phyloP scores from a whole-genome alignment of 2,888 invertebrate species.

The Eupsilia transversa region DNA sequence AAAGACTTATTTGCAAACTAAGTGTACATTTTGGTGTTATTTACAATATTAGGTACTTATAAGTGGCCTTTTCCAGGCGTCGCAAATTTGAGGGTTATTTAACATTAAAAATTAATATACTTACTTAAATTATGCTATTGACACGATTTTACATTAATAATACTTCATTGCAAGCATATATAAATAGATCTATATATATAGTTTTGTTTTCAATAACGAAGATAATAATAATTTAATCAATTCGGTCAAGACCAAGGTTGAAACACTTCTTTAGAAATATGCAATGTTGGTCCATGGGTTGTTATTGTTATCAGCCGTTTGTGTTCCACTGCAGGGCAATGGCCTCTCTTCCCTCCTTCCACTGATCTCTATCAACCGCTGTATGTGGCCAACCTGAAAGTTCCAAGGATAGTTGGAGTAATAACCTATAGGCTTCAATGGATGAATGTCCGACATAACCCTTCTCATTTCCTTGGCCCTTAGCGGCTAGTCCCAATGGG shows the following conservation, averaged over 20 bases:
- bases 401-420: not conserved
- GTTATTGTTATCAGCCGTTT: not conserved
- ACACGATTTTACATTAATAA: too few relatives aligned
- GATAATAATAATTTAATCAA: slow-evolving; percentile 20
- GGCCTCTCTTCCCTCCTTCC: too few relatives aligned
- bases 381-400: not conserved
- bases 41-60: too few relatives aligned
- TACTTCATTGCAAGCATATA: too few relatives aligned
- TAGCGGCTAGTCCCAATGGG: not conserved
- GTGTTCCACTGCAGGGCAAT: not conserved
- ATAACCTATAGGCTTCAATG: not conserved
- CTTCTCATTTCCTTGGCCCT: not conserved
- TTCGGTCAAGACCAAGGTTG: slow-evolving; percentile 22
- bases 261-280: slow-evolving; percentile 9
- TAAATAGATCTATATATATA: too few relatives aligned
- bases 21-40: too few relatives aligned
- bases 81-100: too few relatives aligned
- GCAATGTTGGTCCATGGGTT: not conserved
- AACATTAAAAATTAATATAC: too few relatives aligned
- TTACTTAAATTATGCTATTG: too few relatives aligned
- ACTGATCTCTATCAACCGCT: not conserved
- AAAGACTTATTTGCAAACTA: too few relatives aligned
- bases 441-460: slow-evolving; percentile 16
- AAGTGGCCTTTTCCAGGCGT: too few relatives aligned
- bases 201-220: slow-evolving; percentile 6